Percentiles rank a stretch among this genome's conserved stretches.
Evolutionary conservation across 2,113 vertebrate species (phyloP).

Genomic region (Sporophila hypoxantha): DNA sequence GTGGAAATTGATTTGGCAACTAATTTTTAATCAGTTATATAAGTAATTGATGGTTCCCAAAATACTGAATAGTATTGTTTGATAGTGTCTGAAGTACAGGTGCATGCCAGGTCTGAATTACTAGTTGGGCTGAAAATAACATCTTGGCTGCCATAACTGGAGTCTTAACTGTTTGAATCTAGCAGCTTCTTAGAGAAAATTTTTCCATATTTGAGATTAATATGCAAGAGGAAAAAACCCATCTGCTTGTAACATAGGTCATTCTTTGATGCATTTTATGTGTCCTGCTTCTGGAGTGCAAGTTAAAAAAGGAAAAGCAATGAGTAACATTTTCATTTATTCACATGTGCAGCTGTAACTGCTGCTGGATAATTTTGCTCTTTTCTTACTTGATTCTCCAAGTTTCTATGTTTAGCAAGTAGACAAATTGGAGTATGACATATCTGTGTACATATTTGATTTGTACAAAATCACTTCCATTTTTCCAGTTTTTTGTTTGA

Average conservation of each 20-base stretch:
- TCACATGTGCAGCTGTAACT: background rate
- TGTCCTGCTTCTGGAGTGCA: background rate
- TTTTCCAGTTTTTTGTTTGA: background rate
- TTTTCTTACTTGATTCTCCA: background rate
- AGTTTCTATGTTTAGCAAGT: slow-evolving; percentile 4
- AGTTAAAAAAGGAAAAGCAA: background rate
- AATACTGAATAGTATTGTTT: background rate
- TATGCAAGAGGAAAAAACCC: background rate
- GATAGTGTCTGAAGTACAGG: background rate
- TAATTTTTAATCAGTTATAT: background rate
- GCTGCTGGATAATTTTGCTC: background rate
- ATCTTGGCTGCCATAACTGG: background rate
- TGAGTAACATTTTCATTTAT: background rate
- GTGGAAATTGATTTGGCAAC: background rate
- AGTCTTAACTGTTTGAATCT: background rate
- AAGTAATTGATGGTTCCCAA: background rate
- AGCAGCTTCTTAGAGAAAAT: background rate
- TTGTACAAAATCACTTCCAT: background rate
- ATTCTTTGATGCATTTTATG: background rate
- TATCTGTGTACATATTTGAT: background rate
- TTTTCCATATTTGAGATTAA: background rate
- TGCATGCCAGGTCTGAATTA: background rate
- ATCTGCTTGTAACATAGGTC: background rate
- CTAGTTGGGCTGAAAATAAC: background rate
- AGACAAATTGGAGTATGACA: background rate